A percentile compares a stretch with the other conserved stretches of the same genome.
Evolutionary conservation across 2,888 invertebrate species (phyloP).

Genomic region (Monochamus alternatus): DNA sequence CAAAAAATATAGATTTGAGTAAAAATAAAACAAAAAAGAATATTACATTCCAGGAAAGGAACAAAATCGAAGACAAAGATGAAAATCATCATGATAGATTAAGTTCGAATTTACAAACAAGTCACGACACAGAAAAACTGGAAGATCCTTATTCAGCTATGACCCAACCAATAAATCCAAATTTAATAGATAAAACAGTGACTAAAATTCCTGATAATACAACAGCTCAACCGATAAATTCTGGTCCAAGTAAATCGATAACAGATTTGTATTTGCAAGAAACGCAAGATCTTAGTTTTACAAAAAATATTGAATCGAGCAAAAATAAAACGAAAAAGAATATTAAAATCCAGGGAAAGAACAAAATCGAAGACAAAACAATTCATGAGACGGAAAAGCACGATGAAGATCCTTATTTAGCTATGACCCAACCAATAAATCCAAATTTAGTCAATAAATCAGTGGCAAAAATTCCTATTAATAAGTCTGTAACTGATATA

Average conservation of each 20-base stretch:
- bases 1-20: background rate
- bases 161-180: background rate
- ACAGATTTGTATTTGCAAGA: background rate
- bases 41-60: no score
- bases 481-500: background rate
- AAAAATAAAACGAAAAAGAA: background rate
- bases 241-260: background rate
- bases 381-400: background rate
- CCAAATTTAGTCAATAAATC: background rate
- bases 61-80: no score
- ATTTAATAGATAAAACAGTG: no score
- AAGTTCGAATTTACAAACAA: no score
- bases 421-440: conserved; percentile 22
- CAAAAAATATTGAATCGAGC: background rate
- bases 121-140: no score
- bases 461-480: background rate
- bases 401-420: conserved; percentile 43
- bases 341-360: no score
- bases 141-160: background rate
- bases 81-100: no score
- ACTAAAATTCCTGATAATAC: no score
- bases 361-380: background rate
- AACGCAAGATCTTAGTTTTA: background rate
- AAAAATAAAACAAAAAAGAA: background rate
- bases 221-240: background rate